Conservation (phyloP, 2,113 vertebrate species). For the Protomyctophum bolini region DNA sequence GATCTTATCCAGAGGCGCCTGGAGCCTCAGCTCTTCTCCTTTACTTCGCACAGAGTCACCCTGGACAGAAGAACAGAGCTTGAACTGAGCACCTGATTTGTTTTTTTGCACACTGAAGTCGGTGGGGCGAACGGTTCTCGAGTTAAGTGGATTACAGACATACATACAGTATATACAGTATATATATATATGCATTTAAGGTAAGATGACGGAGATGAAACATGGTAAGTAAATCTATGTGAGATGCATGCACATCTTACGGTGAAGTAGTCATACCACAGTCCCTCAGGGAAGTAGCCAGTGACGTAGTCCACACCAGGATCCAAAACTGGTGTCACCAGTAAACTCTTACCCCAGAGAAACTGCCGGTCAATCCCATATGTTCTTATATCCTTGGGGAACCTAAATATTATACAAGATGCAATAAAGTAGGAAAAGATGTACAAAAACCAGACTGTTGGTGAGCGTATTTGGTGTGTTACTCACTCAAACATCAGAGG, state of each 20-base stretch:
- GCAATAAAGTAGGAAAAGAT: background rate
- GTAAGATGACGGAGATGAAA: no score
- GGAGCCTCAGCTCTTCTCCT: conserved; percentile 80
- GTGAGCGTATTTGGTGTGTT: background rate
- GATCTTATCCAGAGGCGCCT: conserved; percentile 84
- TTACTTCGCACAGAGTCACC: conserved; percentile 78
- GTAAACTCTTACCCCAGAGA: conserved; percentile 84
- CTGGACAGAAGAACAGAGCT: conserved; percentile 60
- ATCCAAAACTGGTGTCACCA: conserved; percentile 86
- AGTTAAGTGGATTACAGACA: no score
- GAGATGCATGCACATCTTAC: conserved; percentile 66
- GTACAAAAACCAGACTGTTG: background rate
- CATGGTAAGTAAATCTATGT: background rate
- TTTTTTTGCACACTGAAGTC: background rate
- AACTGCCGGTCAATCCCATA: conserved; percentile 86
- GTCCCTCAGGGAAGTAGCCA: conserved; percentile 83
- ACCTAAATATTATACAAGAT: conserved; percentile 66
- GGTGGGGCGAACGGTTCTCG: no score
- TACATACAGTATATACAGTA: no score
- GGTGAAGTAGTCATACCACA: conserved; percentile 88
- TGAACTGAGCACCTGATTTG: background rate
- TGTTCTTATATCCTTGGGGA: conserved; percentile 78
- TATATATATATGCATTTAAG: no score
- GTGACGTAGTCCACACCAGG: conserved; percentile 72
- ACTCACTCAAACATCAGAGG: conserved; percentile 89